Evolutionary conservation across 2,113 vertebrate genomes (phyloP), one percentile per base, ranked within the genome.

Genomic region (Megaceryle maxima): DNA sequence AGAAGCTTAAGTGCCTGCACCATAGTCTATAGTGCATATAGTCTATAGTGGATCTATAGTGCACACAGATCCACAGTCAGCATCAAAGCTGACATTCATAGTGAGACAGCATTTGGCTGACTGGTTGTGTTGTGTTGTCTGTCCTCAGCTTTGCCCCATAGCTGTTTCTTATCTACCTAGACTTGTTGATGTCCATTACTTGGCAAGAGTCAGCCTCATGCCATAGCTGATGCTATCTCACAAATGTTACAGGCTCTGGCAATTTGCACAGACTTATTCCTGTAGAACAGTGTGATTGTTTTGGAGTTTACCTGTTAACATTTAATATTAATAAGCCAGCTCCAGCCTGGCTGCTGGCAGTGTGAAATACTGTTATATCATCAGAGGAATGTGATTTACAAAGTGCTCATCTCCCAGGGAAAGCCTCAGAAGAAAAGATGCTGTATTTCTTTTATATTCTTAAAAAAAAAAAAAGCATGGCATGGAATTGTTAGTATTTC

Each of bases 61-160:
- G 33, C 18, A 21, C 35, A 3, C 2, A 81, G 70, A 37, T 48
- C 75, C 0, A 0, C 48, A 43, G 56, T 0, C 0, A 0, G 10
- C 48, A 59, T 18, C 53, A 33, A 55, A 77, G 31, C 39, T 41
- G 39, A 41, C 0, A 0, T 31, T 63, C 31, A 15, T 8, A 3
- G 35, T 37, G 35, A 68, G n/a, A 31, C 11, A 77, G 37, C 21
- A 18, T 39, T 55, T 63, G 77, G 3, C 24, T 82, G n/a, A n/a
- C n/a, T n/a, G n/a, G n/a, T n/a, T n/a, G n/a, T n/a, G 70, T 22
- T 13, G 44, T 20, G 5, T 37, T 46, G 46, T 39, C 67, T 88
- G 41, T 50, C n/a, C 6, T 20, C 5, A 11, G 2, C 33, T 46
- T 74, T 51, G 46, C 24, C 63, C 39, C 13, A 1, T 3, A 44